These are phyloP conservation scores for Drosophila multiciliata DNA, from an alignment of 2,888 invertebrate species.

Conservation along the genomic window DNA sequence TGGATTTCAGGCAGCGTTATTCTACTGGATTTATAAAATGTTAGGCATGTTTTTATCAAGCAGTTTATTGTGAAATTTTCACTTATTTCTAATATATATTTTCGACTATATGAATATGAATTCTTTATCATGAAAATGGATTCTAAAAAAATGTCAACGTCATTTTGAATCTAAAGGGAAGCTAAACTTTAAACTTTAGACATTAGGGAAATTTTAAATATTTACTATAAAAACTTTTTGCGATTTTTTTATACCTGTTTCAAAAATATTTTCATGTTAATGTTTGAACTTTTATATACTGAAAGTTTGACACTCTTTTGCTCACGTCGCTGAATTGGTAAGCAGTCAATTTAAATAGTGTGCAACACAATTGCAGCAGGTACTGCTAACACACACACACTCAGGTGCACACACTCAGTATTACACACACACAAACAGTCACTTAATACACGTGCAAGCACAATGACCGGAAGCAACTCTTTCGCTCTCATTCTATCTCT, in stretches of 20 bases:
- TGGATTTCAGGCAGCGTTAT: background rate
- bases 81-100: background rate
- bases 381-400: conserved; percentile 4
- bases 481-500: conserved; percentile 10
- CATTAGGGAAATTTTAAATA: background rate
- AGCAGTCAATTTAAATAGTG: conserved; percentile 25
- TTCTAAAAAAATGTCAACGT: too few relatives aligned
- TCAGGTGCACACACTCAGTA: background rate
- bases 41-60: background rate
- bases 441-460: conserved; percentile 20
- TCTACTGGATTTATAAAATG: background rate
- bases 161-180: background rate
- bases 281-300: conserved; percentile 3
- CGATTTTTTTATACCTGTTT: conserved; percentile 34
- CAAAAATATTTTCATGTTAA: conserved; percentile 41
- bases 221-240: background rate
- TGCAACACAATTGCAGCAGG: conserved; percentile 27
- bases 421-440: conserved; percentile 4
- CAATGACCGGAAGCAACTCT: conserved; percentile 43
- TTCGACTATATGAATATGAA: background rate
- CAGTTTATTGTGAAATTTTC: background rate
- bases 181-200: background rate
- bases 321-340: conserved; percentile 34
- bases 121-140: background rate
- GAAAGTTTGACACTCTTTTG: conserved; percentile 15